Percentiles rank a stretch among this genome's conserved stretches.
Conservation (phyloP, 1,140 invertebrate genomes). For the Agraylea sexmaculata region DNA sequence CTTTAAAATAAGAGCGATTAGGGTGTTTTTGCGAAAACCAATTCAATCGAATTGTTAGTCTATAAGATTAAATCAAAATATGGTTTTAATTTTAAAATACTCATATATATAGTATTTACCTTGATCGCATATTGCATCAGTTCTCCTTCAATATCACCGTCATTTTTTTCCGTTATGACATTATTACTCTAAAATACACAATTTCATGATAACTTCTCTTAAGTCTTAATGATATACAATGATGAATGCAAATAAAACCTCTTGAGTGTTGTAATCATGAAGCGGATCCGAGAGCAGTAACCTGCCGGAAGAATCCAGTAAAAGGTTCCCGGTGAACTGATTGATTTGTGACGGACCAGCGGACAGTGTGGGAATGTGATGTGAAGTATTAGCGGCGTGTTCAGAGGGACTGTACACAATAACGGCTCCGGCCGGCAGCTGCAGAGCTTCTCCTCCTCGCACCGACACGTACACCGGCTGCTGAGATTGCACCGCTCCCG, state of each 20-base stretch:
- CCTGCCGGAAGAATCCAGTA: constrained; percentile 34
- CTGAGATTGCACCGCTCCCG: constrained; percentile 34
- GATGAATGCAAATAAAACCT: constrained; percentile 4
- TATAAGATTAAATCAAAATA: too few relatives aligned
- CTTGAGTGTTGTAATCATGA: neutral
- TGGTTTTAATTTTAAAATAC: too few relatives aligned
- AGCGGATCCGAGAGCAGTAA: constrained; percentile 23
- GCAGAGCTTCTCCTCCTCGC: constrained; percentile 30
- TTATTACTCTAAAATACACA: constrained; percentile 6
- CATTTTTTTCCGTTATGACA: constrained; percentile 7
- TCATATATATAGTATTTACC: too few relatives aligned
- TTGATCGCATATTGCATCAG: constrained; percentile 11
- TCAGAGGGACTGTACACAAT: constrained; percentile 37
- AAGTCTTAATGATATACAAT: neutral
- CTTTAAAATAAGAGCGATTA: too few relatives aligned
- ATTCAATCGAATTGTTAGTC: too few relatives aligned
- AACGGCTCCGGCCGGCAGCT: constrained; percentile 36
- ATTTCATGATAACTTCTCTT: neutral
- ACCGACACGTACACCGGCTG: constrained; percentile 27
- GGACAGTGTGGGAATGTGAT: too few relatives aligned
- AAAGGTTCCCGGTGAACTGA: constrained; percentile 36
- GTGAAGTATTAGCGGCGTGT: constrained; percentile 30
- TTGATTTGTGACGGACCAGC: constrained; percentile 25
- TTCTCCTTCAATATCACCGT: constrained; percentile 9
- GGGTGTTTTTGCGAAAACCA: too few relatives aligned